These are phyloP conservation scores for Colletes collaris DNA, from an alignment of 2,888 invertebrate species.

Conservation along the genomic window DNA sequence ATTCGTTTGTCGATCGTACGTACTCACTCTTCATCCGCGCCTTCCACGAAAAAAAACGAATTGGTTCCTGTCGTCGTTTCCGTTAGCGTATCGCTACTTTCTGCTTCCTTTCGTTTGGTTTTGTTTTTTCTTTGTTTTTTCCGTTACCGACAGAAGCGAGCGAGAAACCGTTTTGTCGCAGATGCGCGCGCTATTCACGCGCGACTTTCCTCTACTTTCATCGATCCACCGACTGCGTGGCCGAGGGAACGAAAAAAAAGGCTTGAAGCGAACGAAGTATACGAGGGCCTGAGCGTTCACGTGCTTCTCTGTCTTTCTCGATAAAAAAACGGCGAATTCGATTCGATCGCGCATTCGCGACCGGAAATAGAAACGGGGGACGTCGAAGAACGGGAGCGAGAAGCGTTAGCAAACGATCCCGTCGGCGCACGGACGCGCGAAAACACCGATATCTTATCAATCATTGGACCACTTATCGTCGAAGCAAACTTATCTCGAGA, in stretches of 20 bases:
- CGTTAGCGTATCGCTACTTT: slow-evolving; percentile 7
- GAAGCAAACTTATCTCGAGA: slow-evolving; percentile 8
- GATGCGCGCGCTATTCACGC: slow-evolving; percentile 13
- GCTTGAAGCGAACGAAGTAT: slow-evolving; percentile 20
- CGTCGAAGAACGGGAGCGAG: background rate
- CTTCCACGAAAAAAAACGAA: background rate
- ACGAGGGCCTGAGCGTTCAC: slow-evolving; percentile 30
- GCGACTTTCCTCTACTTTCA: slow-evolving; percentile 7
- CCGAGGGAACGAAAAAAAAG: slow-evolving; percentile 7
- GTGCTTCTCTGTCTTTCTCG: slow-evolving; percentile 49
- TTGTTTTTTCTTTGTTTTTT: slow-evolving; percentile 1
- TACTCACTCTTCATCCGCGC: slow-evolving; percentile 22
- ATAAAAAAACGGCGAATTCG: slow-evolving; percentile 51
- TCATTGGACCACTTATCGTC: slow-evolving; percentile 37
- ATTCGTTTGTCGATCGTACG: background rate
- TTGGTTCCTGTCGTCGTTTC: background rate
- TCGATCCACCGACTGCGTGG: slow-evolving; percentile 3
- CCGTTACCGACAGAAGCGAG: slow-evolving; percentile 7
- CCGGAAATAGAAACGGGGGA: background rate
- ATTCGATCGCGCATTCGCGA: slow-evolving; percentile 11
- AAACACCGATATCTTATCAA: background rate
- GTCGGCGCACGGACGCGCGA: background rate
- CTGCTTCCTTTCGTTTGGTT: slow-evolving; percentile 19
- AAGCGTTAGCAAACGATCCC: slow-evolving; percentile 18
- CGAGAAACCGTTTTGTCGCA: slow-evolving; percentile 33